Evolutionary conservation across 2,888 invertebrate species (phyloP), one percentile per base, ranked within the genome.

Genomic region (Oscheius sp.): DNA sequence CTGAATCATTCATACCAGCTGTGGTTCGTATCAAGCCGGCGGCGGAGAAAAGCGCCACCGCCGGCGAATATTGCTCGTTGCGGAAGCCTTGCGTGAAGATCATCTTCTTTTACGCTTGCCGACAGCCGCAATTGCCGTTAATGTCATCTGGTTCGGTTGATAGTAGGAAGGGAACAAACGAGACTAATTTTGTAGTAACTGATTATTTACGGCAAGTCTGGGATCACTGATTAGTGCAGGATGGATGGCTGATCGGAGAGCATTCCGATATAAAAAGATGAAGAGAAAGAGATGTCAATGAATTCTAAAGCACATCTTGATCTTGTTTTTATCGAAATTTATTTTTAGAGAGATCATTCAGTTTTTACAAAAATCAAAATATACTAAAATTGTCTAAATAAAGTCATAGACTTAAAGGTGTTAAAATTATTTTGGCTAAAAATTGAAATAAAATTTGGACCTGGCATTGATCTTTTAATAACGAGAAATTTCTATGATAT

Each of bases 31-130:
- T 81, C 6, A 84, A 75, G 29, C 84, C 84, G 52, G 83, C 84
- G 33, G 84, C 81, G 37, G 79, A 78, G 71, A 84, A 84, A 23
- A 84, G 72, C 45, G 84, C 84, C 50, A 84, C 84, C 55, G 84
- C 84, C 42, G 84, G 84, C 68, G 79, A 79, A 79, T 78, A 84
- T 64, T 76, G 69, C 76, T 84, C 84, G 67, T 82, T 76, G 37
- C 82, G 82, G 71, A 84, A 84, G 46, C 83, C 79, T 74, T 84
- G 84, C 42, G 84, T 78, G 73, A 82, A 84, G 70, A 84, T 84
- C 84, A 84, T 84, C 64, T 25, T 33, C 42, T 45, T 58, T 42
- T 39, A 61, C 45, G 23, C 37, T 53, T 31, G 29, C 53, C 29
- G 53, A 53, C 53, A 12, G 5, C 37, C 12, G 37, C 37, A 10